phyloP scores from a whole-genome alignment of 2,888 invertebrate species.

The Dasypolia templi region DNA sequence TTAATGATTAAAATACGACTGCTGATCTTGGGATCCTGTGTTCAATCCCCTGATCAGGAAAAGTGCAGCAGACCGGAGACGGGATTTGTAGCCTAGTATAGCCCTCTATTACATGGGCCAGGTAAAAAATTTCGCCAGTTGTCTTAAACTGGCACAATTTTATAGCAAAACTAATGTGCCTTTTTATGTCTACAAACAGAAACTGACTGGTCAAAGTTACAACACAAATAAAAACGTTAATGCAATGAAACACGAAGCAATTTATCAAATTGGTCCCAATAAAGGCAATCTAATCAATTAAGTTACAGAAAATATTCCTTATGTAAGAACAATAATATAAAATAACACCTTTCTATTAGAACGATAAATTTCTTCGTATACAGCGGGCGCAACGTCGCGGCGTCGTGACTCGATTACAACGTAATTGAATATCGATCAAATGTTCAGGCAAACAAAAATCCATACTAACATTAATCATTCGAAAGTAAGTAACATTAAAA shows the following conservation, averaged over 20 bases:
- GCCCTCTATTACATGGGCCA: no score
- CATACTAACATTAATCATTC: no score
- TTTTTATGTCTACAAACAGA: not conserved
- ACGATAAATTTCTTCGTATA: slow-evolving; percentile 41
- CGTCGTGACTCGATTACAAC: slow-evolving; percentile 43
- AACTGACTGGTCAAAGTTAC: slow-evolving; percentile 26
- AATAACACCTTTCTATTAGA: slow-evolving; percentile 63
- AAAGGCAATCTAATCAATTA: slow-evolving; percentile 41
- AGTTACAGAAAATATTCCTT: slow-evolving; percentile 42
- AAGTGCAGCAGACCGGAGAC: not conserved
- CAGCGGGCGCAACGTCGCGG: slow-evolving; percentile 25
- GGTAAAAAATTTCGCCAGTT: no score
- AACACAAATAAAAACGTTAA: slow-evolving; percentile 33
- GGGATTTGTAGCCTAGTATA: not conserved
- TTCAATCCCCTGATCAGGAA: not conserved
- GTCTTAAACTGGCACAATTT: not conserved
- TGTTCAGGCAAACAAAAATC: slow-evolving; percentile 26
- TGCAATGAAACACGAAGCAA: slow-evolving; percentile 49
- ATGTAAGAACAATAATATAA: slow-evolving; percentile 42
- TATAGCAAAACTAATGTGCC: no score
- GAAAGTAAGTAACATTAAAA: no score
- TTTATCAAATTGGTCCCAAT: slow-evolving; percentile 56
- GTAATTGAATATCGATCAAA: slow-evolving; percentile 62
- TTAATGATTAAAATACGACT: not conserved
- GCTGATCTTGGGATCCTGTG: not conserved